Evolutionary conservation across 2,113 vertebrate species (phyloP), one percentile per base, ranked within the genome.

Genomic region (Muntiacus reevesi): DNA sequence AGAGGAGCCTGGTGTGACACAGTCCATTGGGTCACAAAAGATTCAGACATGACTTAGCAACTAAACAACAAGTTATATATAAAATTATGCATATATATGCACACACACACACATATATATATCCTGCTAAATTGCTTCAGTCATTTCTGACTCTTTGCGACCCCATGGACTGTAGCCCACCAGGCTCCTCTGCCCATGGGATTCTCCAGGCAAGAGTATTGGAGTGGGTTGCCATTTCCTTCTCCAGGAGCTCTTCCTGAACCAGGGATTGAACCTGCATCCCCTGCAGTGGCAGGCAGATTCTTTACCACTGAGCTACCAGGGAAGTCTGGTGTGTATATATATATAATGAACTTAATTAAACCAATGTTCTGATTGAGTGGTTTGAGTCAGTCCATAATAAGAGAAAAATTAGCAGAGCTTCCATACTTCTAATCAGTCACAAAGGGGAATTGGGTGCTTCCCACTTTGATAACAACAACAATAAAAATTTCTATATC

Each of bases 321-420:
- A 40, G 36, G 36, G 21, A 25, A 74, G 71, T 21, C 36, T 25
- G 21, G 36, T 43, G 1, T 28, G 74, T 28, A 54, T 21, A 54
- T 13, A n/a, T 52, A 47, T 45, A 40, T 47, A 33, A 60, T 54
- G 33, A 52, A 7, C 27, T 82, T 8, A 62, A 16, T 50, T 27
- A 95, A 82, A 71, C 7, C 45, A 17, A 12, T 28, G 4, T 45
- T 67, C 47, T 76, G 21, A 54, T 12, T 67, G 30, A 54, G 43
- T 43, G 36, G 27, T 85, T 78, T 55, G 33, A 57, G 10, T 71
- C 14, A 30, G 19, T 13, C 15, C 6, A 30, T 14, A 50, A 15
- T 7, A 33, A 10, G 12, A 78, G 6, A 2, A 40, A 43, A 52
- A 3, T 2, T 62, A 27, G 2, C 7, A 23, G 23, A 8, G 6